Conservation (phyloP, 1,140 invertebrate species). For the Nasonia giraulti region DNA sequence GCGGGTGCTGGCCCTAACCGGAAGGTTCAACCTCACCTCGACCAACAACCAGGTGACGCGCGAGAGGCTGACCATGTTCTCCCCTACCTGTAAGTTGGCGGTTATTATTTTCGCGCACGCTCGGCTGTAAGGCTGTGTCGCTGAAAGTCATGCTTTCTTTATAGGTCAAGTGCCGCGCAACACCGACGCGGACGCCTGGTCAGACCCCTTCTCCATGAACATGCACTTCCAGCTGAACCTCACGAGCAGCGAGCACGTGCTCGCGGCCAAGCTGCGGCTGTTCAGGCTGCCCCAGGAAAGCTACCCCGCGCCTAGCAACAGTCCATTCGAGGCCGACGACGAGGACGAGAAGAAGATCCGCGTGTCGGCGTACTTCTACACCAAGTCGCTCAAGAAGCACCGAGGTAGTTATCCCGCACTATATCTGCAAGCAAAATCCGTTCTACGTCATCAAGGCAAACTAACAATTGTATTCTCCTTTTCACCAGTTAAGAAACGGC, state of each 20-base stretch:
- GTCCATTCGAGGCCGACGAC: slow-evolving; percentile 62
- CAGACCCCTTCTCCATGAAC: slow-evolving; percentile 75
- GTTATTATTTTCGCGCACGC: no score
- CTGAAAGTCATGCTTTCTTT: slow-evolving; percentile 4
- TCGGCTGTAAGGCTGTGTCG: no score
- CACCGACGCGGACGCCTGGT: slow-evolving; percentile 76
- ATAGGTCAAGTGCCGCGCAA: slow-evolving; percentile 75
- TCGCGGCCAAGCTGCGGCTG: slow-evolving; percentile 76
- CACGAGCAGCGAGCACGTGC: slow-evolving; percentile 71
- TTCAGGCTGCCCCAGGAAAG: slow-evolving; percentile 74
- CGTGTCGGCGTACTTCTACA: slow-evolving; percentile 79
- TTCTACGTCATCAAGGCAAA: background rate
- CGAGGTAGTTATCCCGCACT: slow-evolving; percentile 57
- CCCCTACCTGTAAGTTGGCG: slow-evolving; percentile 66
- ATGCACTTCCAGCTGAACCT: slow-evolving; percentile 76
- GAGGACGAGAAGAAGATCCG: slow-evolving; percentile 77
- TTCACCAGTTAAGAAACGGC: slow-evolving; percentile 73
- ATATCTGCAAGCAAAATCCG: no score
- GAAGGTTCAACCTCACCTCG: slow-evolving; percentile 66
- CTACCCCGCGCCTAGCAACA: slow-evolving; percentile 46
- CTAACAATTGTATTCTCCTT: slow-evolving; percentile 9
- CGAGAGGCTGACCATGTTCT: slow-evolving; percentile 68
- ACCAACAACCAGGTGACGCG: slow-evolving; percentile 65
- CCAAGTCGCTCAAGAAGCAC: slow-evolving; percentile 75
- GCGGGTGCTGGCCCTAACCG: slow-evolving; percentile 66